Base-by-base conservation (phyloP, 2,797 vertebrate species). In the Typhlichthys subterraneus region DNA sequence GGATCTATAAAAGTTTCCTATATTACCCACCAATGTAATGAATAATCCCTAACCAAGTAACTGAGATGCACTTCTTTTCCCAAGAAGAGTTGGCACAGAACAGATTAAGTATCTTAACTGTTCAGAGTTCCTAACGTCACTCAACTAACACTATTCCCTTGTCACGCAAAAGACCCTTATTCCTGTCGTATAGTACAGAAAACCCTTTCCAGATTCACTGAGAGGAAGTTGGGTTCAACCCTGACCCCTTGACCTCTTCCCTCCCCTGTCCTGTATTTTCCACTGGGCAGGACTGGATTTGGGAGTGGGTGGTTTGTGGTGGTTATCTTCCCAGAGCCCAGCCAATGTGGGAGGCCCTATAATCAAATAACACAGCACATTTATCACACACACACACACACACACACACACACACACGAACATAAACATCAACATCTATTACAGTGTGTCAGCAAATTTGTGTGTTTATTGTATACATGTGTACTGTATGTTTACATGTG, bases 281-380 rank as follows among this genome's bases (percentile, higher is more conserved):
- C 89, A 77, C 72, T 19, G 55, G 53, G 68, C 65, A 68, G 57
- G 12, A 29, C n/a, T 6, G 31, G n/a, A 19, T 67, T 51, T 61
- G 70, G 53, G 61, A 61, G 54, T 14, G 57, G 62, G 67, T 66
- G 63, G 70, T 3, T 55, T 9, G 5, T 2, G 61, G 55, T 72
- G 63, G 67, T 71, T 78, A 77, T 88, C 87, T 89, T 91, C 87
- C 86, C 88, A 90, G 83, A 85, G 71, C 77, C 81, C 31, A 2
- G 58, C 53, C 59, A 33, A 1, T 49, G 67, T 57, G 53, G 51
- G 67, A 53, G 75, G 63, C 81, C 63, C 55, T 60, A n/a, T 53
- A 7, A 10, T 72, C 61, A 77, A 67, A 71, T 89, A 90, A 88
- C 83, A 86, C 70, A n/a, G 62, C 69, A 62, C 73, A 83, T 84